These are phyloP conservation scores for Ceyx erithaca DNA, from an alignment of 2,797 vertebrate genomes.

Conservation along the genomic window DNA sequence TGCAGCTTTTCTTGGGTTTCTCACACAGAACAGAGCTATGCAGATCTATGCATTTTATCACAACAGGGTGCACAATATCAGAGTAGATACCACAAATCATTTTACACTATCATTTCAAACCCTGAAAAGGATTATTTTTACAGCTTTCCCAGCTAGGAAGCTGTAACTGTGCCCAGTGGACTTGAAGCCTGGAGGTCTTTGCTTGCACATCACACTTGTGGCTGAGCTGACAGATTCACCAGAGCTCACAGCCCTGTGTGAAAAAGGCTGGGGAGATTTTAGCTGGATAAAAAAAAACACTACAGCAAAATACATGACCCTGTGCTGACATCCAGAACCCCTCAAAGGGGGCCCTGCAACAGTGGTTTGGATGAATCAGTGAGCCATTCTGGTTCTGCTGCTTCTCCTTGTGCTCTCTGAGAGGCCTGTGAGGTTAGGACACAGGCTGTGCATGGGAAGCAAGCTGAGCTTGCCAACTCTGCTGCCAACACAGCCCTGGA, in stretches of 20 bases:
- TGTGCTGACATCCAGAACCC: neutral
- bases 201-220: fast-evolving
- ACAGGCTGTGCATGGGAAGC: neutral
- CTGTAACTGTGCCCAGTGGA: neutral
- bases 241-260: neutral
- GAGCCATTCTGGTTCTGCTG: neutral
- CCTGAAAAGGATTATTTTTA: neutral
- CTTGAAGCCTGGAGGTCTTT: neutral
- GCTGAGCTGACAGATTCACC: neutral
- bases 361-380: neutral
- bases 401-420: neutral
- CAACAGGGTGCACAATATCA: neutral
- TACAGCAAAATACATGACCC: neutral
- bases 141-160: neutral
- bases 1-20: no score
- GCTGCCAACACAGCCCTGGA: neutral
- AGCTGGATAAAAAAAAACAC: neutral
- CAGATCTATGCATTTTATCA: neutral
- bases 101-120: neutral
- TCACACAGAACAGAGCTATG: neutral
- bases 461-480: neutral
- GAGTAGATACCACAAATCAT: neutral
- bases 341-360: neutral
- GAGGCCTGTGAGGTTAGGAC: neutral
- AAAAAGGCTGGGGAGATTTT: neutral